Conservation (phyloP, 2,888 invertebrate genomes). For the Synergus japonicus region DNA sequence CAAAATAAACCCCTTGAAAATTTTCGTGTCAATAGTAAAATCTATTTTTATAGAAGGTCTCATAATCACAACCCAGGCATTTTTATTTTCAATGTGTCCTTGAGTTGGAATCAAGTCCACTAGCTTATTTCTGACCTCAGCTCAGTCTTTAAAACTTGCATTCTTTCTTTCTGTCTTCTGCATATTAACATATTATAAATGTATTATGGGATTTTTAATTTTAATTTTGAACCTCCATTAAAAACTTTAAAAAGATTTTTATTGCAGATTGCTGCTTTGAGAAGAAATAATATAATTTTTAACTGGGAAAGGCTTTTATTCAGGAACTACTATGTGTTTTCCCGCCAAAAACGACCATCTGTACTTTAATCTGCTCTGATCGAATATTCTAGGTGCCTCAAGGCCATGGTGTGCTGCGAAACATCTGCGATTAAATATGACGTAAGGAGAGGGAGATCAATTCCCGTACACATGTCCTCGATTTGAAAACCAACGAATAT, state of each 20-base stretch:
- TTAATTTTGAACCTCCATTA: too few species aligned
- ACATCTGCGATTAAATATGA: constrained; percentile 24
- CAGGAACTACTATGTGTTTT: neutral
- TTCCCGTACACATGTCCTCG: constrained; percentile 15
- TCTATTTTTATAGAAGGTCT: neutral
- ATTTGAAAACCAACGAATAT: constrained; percentile 7
- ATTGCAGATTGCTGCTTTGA: too few species aligned
- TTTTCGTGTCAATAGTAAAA: neutral
- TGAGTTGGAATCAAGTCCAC: constrained; percentile 10
- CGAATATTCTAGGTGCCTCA: constrained; percentile 12
- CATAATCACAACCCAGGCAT: neutral
- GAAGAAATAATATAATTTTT: too few species aligned
- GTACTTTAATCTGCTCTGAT: neutral
- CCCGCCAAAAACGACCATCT: constrained; percentile 1
- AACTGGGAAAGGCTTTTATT: too few species aligned
- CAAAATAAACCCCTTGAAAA: neutral
- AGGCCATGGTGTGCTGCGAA: neutral
- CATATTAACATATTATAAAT: neutral
- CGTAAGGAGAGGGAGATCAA: neutral
- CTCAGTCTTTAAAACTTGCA: neutral
- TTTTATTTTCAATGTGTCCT: constrained; percentile 17
- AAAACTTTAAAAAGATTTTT: too few species aligned
- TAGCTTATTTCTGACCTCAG: constrained; percentile 6
- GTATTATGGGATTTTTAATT: neutral
- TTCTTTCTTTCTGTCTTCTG: neutral